Evolutionary conservation across 2,113 vertebrate genomes (phyloP).

Genomic region (Chaetodon auriga): DNA sequence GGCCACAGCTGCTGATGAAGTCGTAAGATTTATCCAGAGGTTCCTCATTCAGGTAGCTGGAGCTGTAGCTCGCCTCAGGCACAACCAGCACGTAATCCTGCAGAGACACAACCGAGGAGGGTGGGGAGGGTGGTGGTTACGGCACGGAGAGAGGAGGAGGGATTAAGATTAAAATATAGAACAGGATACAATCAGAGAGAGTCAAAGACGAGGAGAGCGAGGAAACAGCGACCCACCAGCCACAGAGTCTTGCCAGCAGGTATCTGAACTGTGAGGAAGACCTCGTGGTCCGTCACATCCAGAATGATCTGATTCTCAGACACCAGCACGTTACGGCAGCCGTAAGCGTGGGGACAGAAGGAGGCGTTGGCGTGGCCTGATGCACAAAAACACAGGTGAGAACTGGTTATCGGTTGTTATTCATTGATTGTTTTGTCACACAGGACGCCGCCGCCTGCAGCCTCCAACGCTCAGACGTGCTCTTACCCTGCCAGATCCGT

Average conservation of each 20-base stretch:
- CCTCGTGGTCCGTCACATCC: slow-evolving; percentile 91
- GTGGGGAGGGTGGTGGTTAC: no score
- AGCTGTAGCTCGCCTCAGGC: slow-evolving; percentile 89
- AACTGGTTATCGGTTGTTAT: not conserved
- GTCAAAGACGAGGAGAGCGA: not conserved
- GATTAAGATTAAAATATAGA: not conserved
- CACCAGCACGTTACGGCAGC: slow-evolving; percentile 91
- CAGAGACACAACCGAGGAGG: not conserved
- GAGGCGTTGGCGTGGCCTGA: slow-evolving; percentile 90
- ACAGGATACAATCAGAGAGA: not conserved
- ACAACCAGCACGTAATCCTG: slow-evolving; percentile 95
- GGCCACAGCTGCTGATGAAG: slow-evolving; percentile 95
- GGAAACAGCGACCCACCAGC: slow-evolving; percentile 86
- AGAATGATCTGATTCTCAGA: slow-evolving; percentile 90
- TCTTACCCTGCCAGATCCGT: slow-evolving; percentile 93
- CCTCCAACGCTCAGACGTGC: fast-evolving
- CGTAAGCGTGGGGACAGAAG: slow-evolving; percentile 94
- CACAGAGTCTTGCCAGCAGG: slow-evolving; percentile 91
- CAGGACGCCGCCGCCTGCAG: not conserved
- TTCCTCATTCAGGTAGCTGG: slow-evolving; percentile 91
- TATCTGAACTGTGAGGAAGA: slow-evolving; percentile 90
- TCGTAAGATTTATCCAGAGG: slow-evolving; percentile 95
- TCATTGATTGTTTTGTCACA: not conserved
- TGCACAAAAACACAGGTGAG: not conserved
- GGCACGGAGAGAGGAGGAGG: not conserved